phyloP scores from a whole-genome alignment of 2,888 invertebrate species.

The Cryptocephalus moraei region DNA sequence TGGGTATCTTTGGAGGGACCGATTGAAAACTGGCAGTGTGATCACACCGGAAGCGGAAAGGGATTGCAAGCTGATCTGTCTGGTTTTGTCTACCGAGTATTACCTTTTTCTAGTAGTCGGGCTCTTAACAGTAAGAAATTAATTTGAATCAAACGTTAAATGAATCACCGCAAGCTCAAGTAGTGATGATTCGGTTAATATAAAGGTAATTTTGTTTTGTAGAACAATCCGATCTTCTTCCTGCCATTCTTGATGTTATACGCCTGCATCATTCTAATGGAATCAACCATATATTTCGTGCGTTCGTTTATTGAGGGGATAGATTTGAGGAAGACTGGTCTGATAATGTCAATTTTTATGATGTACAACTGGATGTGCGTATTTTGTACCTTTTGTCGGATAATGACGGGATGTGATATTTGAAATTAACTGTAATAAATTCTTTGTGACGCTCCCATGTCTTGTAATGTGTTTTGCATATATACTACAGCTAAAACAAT shows the following conservation, averaged over 20 bases:
- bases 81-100: conserved; percentile 32
- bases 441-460: no score
- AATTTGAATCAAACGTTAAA: not conserved
- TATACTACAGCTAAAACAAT: no score
- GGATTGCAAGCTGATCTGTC: conserved; percentile 32
- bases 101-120: conserved; percentile 30
- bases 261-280: conserved; percentile 28
- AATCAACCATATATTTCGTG: conserved; percentile 26
- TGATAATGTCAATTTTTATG: conserved; percentile 29
- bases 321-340: conserved; percentile 23
- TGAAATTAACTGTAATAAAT: conserved; percentile 7
- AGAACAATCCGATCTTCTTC: conserved; percentile 31
- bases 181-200: not conserved
- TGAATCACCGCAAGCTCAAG: not conserved
- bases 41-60: conserved; percentile 29
- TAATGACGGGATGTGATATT: conserved; percentile 25
- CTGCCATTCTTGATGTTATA: conserved; percentile 32
- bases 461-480: no score
- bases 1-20: conserved; percentile 24
- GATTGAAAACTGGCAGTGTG: conserved; percentile 24
- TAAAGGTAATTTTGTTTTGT: conserved; percentile 14
- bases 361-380: conserved; percentile 33
- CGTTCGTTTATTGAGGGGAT: conserved; percentile 24
- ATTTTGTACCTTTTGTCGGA: conserved; percentile 29
- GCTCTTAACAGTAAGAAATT: conserved; percentile 26